Conservation (phyloP, 2,113 vertebrate species). For the Erythrocercus mccallii region DNA sequence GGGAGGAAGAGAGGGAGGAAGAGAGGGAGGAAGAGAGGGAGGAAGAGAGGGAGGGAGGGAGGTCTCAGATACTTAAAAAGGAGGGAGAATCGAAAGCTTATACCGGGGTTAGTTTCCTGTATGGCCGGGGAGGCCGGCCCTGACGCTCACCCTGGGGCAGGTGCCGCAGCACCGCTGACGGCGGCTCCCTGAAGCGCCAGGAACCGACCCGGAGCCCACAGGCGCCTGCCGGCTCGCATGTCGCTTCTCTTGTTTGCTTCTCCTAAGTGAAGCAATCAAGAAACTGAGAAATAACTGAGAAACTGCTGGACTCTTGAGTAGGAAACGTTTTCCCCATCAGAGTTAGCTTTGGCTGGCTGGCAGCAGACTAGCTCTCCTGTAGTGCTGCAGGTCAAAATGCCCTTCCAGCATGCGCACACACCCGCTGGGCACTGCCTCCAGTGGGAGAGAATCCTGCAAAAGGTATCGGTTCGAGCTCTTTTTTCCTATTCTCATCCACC, state of each 20-base stretch:
- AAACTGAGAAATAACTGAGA: background rate
- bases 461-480: background rate
- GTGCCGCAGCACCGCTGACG: background rate
- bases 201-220: background rate
- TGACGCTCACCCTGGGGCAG: rapidly evolving
- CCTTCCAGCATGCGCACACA: background rate
- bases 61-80: rapidly evolving
- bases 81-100: rapidly evolving
- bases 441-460: background rate
- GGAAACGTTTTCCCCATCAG: background rate
- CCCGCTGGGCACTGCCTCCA: background rate
- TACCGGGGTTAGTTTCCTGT: background rate
- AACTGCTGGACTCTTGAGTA: background rate
- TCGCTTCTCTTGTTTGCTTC: background rate
- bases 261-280: background rate
- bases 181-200: background rate
- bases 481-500: background rate
- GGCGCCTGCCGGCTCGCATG: background rate
- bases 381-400: background rate
- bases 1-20: too few species aligned
- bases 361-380: background rate
- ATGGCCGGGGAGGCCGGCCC: background rate
- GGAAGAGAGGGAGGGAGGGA: too few species aligned
- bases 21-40: too few species aligned
- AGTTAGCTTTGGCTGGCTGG: background rate